Evolutionary conservation across 2,113 vertebrate genomes (phyloP), one percentile per base, ranked within the genome.

Genomic region (Pavo muticus): DNA sequence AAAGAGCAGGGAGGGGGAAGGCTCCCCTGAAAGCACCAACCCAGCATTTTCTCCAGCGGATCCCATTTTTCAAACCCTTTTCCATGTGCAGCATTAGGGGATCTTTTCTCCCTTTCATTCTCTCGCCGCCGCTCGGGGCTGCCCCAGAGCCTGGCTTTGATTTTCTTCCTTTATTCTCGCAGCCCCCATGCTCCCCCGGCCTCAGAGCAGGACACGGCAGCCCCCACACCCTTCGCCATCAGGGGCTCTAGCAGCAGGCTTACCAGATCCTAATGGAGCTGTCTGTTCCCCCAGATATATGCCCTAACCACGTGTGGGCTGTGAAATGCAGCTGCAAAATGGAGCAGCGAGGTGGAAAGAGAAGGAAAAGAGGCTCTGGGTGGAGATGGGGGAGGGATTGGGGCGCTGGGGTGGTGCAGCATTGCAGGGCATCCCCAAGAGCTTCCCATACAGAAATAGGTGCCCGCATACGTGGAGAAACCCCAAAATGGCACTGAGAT

Each of bases 241-340:
- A 24, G 9, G 37, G 37, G 57, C 60, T 24, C 86, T 52, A 45
- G 21, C 39, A 1, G 59, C 9, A 32, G 59, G 91, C 85, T 88
- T 63, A 67, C 72, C 12, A 4, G 81, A 5, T 96, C 95, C 96
- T 96, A 68, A 91, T 82, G 94, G 96, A 96, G 90, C 88, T 45
- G 20, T 95, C 93, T 91, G 95, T 95, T 92, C 84, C 64, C 45
- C 14, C 29, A 92, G 94, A 94, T 95, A 74, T 73, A 64, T 93
- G 90, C 72, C 91, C 76, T 82, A 85, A 20, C 88, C 6, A 4
- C 45, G 70, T n/a, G 91, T 59, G 91, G 60, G 57, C 72, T 63
- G 78, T 40, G 86, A 90, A 94, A 42, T 91, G 79, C 30, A 50
- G 65, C 94, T 79, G 72, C 84, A 23, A 11, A 63, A 45, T 6